Evolutionary conservation across 2,797 vertebrate species (phyloP).

Genomic region (Paguma larvata): DNA sequence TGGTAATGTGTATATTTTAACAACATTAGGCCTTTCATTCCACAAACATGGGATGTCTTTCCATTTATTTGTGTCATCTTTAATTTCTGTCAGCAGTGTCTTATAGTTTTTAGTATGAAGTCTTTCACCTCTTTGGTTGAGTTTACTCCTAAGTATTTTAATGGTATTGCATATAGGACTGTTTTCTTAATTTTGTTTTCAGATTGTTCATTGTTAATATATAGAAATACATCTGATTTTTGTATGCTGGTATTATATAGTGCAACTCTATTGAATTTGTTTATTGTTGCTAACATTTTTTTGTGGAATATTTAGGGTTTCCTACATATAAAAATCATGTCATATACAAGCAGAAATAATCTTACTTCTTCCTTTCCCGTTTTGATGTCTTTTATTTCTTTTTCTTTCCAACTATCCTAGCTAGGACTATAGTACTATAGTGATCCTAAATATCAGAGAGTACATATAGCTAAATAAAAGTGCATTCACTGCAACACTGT

Average conservation of each 20-base stretch:
- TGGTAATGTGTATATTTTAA: neutral
- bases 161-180: neutral
- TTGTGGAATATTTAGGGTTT: neutral
- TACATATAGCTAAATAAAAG: neutral
- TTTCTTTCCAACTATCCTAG: neutral
- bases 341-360: neutral
- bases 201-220: neutral
- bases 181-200: neutral
- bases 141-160: neutral
- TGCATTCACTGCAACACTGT: neutral
- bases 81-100: neutral
- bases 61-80: neutral
- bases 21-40: neutral
- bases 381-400: neutral
- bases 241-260: neutral
- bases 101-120: neutral
- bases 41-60: neutral
- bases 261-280: neutral
- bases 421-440: neutral
- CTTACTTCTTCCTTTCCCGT: neutral
- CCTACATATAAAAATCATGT: neutral
- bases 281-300: neutral
- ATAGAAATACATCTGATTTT: neutral
- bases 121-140: neutral
- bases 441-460: slow-evolving; percentile 21